Conservation (phyloP, 2,113 vertebrate species). For the Psammodynastes pulverulentus region DNA sequence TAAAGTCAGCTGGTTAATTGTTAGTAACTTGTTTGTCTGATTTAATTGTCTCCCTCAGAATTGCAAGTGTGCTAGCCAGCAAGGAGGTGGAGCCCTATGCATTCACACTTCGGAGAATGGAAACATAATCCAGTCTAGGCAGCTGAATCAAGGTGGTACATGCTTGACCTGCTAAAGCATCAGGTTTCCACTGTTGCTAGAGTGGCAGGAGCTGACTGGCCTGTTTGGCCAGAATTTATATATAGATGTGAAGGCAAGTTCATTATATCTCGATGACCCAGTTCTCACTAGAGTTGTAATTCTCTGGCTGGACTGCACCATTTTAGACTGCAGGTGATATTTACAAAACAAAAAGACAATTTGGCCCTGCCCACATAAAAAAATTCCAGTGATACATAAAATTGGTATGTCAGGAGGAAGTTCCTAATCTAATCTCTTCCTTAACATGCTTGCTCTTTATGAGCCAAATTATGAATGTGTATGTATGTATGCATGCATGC, state of each 20-base stretch:
- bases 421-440: background rate
- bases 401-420: background rate
- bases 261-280: constrained; percentile 11
- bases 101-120: background rate
- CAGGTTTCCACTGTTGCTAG: background rate
- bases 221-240: background rate
- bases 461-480: background rate
- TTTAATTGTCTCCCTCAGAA: background rate
- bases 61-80: background rate
- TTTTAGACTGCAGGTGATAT: background rate
- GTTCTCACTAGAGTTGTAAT: background rate
- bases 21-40: background rate
- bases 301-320: background rate
- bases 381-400: background rate
- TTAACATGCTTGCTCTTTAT: background rate
- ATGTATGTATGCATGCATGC: background rate
- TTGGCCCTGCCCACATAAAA: background rate
- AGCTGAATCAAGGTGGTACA: background rate
- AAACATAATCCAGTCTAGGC: background rate
- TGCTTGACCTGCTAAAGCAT: constrained; percentile 7
- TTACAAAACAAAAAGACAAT: background rate
- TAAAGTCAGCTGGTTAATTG: background rate
- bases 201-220: background rate
- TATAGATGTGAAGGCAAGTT: background rate
- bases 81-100: background rate